Percentiles rank a stretch among this genome's conserved stretches.
phyloP scores from a whole-genome alignment of 2,797 vertebrate species.

The Acanthiza pusilla region DNA sequence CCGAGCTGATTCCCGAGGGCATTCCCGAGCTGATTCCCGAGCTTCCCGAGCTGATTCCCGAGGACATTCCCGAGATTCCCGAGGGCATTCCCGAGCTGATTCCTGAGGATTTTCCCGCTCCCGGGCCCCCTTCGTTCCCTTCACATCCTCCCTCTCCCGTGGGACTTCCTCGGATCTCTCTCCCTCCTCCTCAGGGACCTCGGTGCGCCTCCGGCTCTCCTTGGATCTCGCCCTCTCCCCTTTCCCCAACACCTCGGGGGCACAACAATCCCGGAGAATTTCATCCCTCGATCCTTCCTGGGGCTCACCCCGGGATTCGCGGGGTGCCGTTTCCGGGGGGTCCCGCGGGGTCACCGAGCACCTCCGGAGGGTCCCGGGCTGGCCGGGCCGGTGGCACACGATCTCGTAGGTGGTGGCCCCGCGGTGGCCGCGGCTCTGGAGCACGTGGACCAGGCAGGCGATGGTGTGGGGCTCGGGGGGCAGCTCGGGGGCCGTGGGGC shows the following conservation, averaged over 20 bases:
- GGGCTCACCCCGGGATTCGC: background rate
- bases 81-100: no score
- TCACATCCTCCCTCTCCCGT: background rate
- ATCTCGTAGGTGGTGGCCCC: background rate
- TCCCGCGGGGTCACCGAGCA: background rate
- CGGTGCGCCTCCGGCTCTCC: background rate
- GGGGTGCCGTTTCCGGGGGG: no score
- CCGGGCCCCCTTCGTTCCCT: no score
- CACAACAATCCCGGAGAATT: no score
- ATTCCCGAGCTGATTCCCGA: no score
- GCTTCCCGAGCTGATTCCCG: no score
- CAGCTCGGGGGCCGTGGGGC: accelerated
- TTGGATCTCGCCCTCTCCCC: background rate
- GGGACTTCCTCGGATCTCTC: background rate
- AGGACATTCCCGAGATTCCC: no score
- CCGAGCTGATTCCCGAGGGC: no score
- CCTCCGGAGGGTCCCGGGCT: background rate
- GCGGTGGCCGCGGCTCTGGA: background rate
- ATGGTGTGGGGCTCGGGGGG: background rate
- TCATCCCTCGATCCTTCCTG: background rate
- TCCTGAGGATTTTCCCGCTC: no score
- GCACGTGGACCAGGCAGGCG: background rate
- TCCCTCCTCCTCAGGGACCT: accelerated
- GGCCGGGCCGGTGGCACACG: accelerated
- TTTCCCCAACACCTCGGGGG: no score